Evolutionary conservation across 2,888 invertebrate genomes (phyloP), one percentile per base, ranked within the genome.

Genomic region (Cistogaster globosa): DNA sequence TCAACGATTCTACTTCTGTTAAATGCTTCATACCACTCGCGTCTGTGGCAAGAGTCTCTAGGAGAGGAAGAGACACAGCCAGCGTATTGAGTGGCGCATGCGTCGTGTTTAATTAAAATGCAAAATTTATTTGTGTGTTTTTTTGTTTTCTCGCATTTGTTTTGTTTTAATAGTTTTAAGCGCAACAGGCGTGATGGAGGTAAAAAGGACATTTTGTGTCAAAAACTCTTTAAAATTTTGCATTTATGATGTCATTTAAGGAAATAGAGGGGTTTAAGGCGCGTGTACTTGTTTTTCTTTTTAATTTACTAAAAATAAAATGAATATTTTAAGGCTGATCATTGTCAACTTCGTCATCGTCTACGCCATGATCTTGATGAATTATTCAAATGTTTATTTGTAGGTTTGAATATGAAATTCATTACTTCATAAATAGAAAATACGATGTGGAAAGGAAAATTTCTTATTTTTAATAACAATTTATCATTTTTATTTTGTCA

Each of bases 21-120:
- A 20, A 55, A 45, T 58, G 16, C 38, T 55, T n/a, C 53, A 20
- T 32, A 22, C 36, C 22, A 11, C 58, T 53, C 38, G 53, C 53
- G 63, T 45, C 20, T 62, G 71, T 38, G 67, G 60, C 16, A 26
- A 74, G 60, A n/a, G 72, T 74, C 45, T 63, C 62, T 79, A 74
- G 22, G 79, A 78, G 81, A 77, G 78, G 42, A 42, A 67, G 45
- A 65, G 81, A 63, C 11, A 63, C 42, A 51, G 48, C 18, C 42
- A 72, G 63, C 79, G 71, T 60, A 77, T 72, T 48, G 51, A 77
- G 87, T 86, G 83, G 87, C 88, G 90, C 91, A 89, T 91, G 90
- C 91, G 90, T 88, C 88, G 88, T 76, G 79, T 87, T 88, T 91
- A 90, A 90, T 91, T 91, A 90, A 89, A 89, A 91, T 90, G 87